phyloP scores from a whole-genome alignment of 2,888 invertebrate genomes.

The Biston betularia region DNA sequence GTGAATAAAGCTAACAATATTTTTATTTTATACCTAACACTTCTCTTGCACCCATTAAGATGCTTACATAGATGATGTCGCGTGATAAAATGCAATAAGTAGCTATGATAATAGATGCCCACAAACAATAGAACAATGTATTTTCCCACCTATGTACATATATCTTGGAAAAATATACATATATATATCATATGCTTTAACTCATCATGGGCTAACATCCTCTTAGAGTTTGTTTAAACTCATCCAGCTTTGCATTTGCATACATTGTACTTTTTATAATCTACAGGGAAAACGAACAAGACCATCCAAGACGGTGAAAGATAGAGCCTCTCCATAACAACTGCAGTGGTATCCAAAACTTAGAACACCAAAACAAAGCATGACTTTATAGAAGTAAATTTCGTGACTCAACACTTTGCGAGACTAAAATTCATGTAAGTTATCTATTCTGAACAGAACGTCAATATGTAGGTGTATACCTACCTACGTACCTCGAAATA shows the following conservation, averaged over 20 bases:
- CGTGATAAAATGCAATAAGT: slow-evolving; percentile 73
- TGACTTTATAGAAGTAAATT: too few relatives aligned
- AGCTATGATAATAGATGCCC: slow-evolving; percentile 71
- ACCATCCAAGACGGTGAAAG: neutral
- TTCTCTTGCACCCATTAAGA: slow-evolving; percentile 10
- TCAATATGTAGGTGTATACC: too few relatives aligned
- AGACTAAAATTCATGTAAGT: too few relatives aligned
- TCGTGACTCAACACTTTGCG: too few relatives aligned
- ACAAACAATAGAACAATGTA: slow-evolving; percentile 82
- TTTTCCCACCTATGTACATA: slow-evolving; percentile 77
- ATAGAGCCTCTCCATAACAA: neutral
- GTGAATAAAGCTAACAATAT: neutral
- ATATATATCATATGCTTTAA: slow-evolving; percentile 44
- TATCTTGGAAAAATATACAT: slow-evolving; percentile 68
- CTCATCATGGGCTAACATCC: slow-evolving; percentile 40
- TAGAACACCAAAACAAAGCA: too few relatives aligned
- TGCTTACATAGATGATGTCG: slow-evolving; percentile 54
- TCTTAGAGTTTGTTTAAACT: slow-evolving; percentile 30
- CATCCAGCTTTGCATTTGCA: slow-evolving; percentile 6
- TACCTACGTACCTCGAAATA: too few relatives aligned
- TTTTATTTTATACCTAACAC: neutral
- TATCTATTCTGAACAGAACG: too few relatives aligned
- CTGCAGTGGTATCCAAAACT: too few relatives aligned
- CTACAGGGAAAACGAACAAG: too few relatives aligned
- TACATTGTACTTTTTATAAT: neutral